Evolutionary conservation across 1,140 invertebrate species (phyloP).

Genomic region (Ceratosolen fusciceps): DNA sequence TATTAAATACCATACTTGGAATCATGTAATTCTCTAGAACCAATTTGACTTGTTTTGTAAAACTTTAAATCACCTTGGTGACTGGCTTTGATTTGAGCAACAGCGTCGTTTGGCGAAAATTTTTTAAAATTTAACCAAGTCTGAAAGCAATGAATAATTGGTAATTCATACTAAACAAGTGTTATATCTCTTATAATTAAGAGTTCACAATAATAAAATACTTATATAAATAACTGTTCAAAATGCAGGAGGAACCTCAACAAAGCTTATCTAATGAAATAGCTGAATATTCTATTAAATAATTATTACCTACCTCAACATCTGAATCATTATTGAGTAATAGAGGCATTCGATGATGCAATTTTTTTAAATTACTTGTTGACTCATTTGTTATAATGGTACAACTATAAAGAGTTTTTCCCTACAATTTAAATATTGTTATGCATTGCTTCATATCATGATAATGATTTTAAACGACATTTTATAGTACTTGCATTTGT

Average conservation of each 20-base stretch:
- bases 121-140: conserved; percentile 37
- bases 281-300: no score
- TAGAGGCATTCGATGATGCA: conserved; percentile 37
- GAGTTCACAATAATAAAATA: no score
- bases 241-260: no score
- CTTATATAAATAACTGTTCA: no score
- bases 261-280: no score
- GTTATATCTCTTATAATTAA: no score
- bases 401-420: conserved; percentile 25
- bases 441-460: background rate
- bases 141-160: conserved; percentile 18
- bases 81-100: conserved; percentile 32
- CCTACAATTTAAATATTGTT: conserved; percentile 18
- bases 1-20: no score
- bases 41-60: conserved; percentile 35
- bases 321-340: conserved; percentile 21
- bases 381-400: conserved; percentile 41
- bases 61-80: conserved; percentile 24
- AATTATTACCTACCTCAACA: conserved; percentile 34
- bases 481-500: conserved; percentile 27
- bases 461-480: background rate
- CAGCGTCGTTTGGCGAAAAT: conserved; percentile 25
- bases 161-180: background rate
- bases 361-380: conserved; percentile 9
- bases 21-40: conserved; percentile 20